Percentiles rank a stretch among this genome's conserved stretches.
phyloP scores from a whole-genome alignment of 2,113 vertebrate species.

The Colinus virginianus region DNA sequence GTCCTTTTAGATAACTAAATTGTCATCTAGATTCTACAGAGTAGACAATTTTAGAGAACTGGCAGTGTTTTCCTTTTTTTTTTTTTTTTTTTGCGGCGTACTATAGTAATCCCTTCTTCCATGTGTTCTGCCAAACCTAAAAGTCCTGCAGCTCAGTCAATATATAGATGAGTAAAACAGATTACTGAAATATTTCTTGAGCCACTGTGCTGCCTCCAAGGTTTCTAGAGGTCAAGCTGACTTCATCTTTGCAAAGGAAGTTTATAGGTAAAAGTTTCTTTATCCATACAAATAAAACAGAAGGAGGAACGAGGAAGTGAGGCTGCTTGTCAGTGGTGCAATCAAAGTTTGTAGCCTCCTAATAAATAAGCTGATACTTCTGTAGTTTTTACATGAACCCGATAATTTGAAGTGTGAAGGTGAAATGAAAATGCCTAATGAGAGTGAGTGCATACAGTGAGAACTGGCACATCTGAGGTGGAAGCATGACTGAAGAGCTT shows the following conservation, averaged over 20 bases:
- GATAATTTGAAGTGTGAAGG: not conserved
- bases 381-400: conserved; percentile 18
- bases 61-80: not conserved
- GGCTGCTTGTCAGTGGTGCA: not conserved
- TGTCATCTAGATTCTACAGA: not conserved
- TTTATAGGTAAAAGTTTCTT: conserved; percentile 39
- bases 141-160: conserved; percentile 32
- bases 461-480: not conserved
- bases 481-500: conserved; percentile 5
- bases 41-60: not conserved
- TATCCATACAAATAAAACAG: conserved; percentile 33
- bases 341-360: not conserved
- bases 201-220: not conserved
- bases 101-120: conserved; percentile 6
- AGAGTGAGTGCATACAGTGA: not conserved
- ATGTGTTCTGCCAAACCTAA: conserved; percentile 20
- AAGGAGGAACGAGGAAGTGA: conserved; percentile 52
- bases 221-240: conserved; percentile 33
- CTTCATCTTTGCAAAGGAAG: conserved; percentile 22
- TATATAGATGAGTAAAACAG: conserved; percentile 27
- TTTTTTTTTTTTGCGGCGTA: not conserved
- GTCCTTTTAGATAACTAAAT: not conserved
- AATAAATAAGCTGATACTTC: conserved; percentile 13
- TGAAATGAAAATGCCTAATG: not conserved
- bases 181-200: conserved; percentile 25